Base-by-base conservation (phyloP, 2,888 invertebrate genomes). In the Chelonus formosanus region DNA sequence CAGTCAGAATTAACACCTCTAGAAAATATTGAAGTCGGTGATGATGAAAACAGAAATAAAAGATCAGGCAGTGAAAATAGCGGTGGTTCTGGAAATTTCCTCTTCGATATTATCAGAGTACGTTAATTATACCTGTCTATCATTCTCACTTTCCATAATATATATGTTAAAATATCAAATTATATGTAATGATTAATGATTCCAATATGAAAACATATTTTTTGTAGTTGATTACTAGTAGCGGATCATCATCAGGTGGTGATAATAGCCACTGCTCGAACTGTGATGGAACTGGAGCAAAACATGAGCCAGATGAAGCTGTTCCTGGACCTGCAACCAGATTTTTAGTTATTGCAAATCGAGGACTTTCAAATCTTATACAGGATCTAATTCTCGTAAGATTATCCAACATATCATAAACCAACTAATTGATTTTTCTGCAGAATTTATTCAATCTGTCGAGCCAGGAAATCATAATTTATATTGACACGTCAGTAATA, bases 71-170 rank as follows among this genome's bases (percentile, higher is more conserved):
- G 50, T 10, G 40, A 82, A 34, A 79, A 84, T 67, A 83, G 84
- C 8, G 92, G 91, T 72, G 93, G 93, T 65, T 93, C 93, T 59
- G 94, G 94, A 70, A 94, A 94, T 87, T 93, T 94, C 88, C 87
- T 94, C 74, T 94, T 94, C 85, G 94, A 94, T 84, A 91, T 94
- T 81, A 92, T 94, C 84, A 89, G 94, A 89, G 94, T 94, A 87
- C 20, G 20, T 20, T 20, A 20, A 20, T 20, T 20, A 20, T 20
- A 20, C 20, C 20, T 20, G 20, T 20, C 20, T 20, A 20, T 20
- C 20, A 20, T 20, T 20, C 20, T 20, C 20, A 20, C 20, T 20
- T 20, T 20, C 20, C 1, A 20, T 20, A 20, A 20, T 20, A 20
- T 20, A 20, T 20, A 20, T 20, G 20, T 1, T 20, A 1, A 20